Percentiles rank a stretch among this genome's conserved stretches.
Evolutionary conservation across 2,797 vertebrate species (phyloP).

Genomic region (Zalophus californianus): DNA sequence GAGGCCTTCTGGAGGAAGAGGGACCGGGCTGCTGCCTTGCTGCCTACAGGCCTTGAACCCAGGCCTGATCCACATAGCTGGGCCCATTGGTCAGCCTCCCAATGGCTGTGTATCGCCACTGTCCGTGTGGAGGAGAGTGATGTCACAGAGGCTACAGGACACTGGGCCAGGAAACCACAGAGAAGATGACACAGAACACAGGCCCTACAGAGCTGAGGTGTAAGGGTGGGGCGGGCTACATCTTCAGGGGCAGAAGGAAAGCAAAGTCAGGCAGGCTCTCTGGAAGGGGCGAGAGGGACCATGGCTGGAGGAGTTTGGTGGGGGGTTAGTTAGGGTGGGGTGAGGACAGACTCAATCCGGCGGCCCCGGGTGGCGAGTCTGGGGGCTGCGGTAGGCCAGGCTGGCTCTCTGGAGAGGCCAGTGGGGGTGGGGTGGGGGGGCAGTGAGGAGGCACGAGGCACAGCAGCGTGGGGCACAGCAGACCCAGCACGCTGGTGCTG

Average conservation of each 20-base stretch:
- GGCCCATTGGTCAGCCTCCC: too few species aligned
- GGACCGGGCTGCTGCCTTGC: background rate
- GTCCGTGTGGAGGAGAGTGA: too few species aligned
- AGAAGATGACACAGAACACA: background rate
- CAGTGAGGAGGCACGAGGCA: background rate
- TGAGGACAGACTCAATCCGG: background rate
- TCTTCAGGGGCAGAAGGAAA: background rate
- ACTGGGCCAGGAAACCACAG: background rate
- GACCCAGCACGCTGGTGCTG: accelerated
- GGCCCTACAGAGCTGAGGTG: background rate
- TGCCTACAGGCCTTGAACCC: background rate
- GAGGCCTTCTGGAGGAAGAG: background rate
- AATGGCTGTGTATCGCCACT: accelerated
- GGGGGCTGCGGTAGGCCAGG: background rate
- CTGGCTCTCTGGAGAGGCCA: background rate
- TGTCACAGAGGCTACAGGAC: background rate
- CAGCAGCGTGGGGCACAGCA: background rate
- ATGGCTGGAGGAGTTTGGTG: background rate
- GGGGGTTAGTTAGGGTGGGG: background rate
- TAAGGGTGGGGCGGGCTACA: background rate
- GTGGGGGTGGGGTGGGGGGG: too few species aligned
- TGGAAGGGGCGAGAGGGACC: accelerated
- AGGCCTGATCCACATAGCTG: background rate
- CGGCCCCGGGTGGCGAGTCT: background rate
- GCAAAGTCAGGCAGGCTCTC: background rate